Percentiles rank a stretch among this genome's conserved stretches.
These are phyloP conservation scores for Chelonia mydas DNA, from an alignment of 2,797 vertebrate species.

Conservation along the genomic window DNA sequence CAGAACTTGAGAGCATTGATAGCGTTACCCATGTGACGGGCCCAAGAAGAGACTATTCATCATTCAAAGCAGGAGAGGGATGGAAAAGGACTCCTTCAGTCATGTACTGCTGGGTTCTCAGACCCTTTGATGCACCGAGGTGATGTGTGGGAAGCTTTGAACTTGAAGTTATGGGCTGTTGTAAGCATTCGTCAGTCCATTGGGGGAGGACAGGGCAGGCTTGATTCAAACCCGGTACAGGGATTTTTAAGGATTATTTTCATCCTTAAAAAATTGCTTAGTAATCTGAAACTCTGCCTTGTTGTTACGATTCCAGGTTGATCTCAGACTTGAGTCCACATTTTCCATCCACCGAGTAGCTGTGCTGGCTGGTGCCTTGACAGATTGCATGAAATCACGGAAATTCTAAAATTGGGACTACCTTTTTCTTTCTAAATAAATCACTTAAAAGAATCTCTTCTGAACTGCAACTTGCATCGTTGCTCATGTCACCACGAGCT, in stretches of 20 bases:
- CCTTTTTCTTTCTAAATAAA: not conserved
- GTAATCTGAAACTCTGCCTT: not conserved
- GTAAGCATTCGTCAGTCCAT: not conserved
- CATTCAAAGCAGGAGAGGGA: not conserved
- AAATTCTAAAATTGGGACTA: not conserved
- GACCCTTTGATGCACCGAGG: not conserved
- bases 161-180: not conserved
- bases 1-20: not conserved
- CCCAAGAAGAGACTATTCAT: fast-evolving
- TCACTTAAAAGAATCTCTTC: not conserved
- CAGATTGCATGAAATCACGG: not conserved
- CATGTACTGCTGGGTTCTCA: not conserved
- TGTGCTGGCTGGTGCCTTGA: not conserved
- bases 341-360: not conserved
- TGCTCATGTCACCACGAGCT: not conserved
- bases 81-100: not conserved
- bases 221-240: not conserved
- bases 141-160: not conserved
- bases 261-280: not conserved
- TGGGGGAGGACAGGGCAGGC: not conserved
- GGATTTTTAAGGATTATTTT: too few relatives aligned
- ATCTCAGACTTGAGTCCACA: not conserved
- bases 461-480: fast-evolving
- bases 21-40: fast-evolving
- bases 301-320: not conserved